Base-by-base conservation (phyloP, 2,888 invertebrate genomes). In the Poecilus cupreus region DNA sequence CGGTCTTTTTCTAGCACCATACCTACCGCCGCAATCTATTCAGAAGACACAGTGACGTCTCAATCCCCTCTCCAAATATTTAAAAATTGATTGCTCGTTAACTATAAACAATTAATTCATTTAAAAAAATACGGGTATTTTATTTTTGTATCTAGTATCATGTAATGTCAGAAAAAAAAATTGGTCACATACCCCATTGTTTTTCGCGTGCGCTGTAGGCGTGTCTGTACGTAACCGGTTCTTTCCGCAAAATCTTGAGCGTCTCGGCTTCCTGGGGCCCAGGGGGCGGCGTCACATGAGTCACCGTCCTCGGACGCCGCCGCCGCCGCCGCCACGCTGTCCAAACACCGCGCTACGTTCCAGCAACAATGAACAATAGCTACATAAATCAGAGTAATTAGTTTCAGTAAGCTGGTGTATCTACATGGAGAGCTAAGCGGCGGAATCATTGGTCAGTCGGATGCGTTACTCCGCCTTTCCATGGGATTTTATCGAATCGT, bases 301-400 rank as follows among this genome's bases (percentile, higher is more conserved):
- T 88, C 87, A 87, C 87, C 86, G 84, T 18, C 81, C 81, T 78
- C 79, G 79, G 54, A 74, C 37, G 39, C 37, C 57, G 57, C 57
- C 11, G 6, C 13, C 51, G 54, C 24, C 51, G 22, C 22, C 24
- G 60, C 51, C 18, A 8, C 54, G 60, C 13, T 13, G 24, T 11
- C 54, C 32, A 32, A 32, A 37, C 32, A 32, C 10, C 24, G 37
- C 90, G 89, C 90, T 90, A 90, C 89, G 91, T 32, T 3, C 32
- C 91, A 91, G 88, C 92, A 93, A 95, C 95, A 95, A 95, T 94
- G 95, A 93, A 95, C 95, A 96, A 96, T 96, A 94, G 95, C 92
- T 91, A 94, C 94, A 96, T 96, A 96, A 96, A 96, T 96, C 95
- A 95, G 94, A 94, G 95, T 96, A 96, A 96, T 96, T 96, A 95